Base-by-base conservation (phyloP, 2,888 invertebrate species). In the Fabriciana adippe region DNA sequence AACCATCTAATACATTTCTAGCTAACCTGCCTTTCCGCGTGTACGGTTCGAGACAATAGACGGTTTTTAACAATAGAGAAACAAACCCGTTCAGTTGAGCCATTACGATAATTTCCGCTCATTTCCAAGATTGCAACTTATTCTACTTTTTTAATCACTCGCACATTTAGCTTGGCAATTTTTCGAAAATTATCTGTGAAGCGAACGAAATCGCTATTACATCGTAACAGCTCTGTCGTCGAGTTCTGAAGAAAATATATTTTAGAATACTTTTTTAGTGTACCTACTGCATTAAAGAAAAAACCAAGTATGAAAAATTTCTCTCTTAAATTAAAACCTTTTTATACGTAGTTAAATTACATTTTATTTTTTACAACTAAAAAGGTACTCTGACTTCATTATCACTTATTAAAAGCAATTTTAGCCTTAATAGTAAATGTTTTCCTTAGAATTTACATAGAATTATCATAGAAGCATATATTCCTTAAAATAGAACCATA, bases 141-240 rank as follows among this genome's bases (percentile, higher is more conserved):
- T 70, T 70, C 59, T 41, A 74, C 81, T 79, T 76, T 68, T 74
- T 74, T 81, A 84, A 84, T 79, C 76, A 77, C 72, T 64, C 26
- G 74, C 73, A 59, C 77, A 65, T 51, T 55, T 55, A 50, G 3
- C n/a, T n/a, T 21, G 13, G 47, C 13, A 18, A 18, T 53, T 62
- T 61, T 56, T 53, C 13, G 3, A 56, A 48, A 56, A 53, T 56
- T 35, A 56, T 60, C 18, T 14, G 55, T 31, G 50, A 65, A 61
- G 26, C 51, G 61, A 61, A 16, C 18, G 51, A 6, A 26, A 35
- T 35, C 35, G 35, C 11, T 41, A 41, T 41, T 11, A 41, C 11
- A 41, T 41, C 11, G 11, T 41, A 41, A 16, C 15, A 50, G 50
- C 16, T 50, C n/a, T n/a, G 13, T 50, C 16, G 50, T 50, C 16